Evolutionary conservation across 2,888 invertebrate genomes (phyloP), one percentile per base, ranked within the genome.

Genomic region (Homarus gammarus): DNA sequence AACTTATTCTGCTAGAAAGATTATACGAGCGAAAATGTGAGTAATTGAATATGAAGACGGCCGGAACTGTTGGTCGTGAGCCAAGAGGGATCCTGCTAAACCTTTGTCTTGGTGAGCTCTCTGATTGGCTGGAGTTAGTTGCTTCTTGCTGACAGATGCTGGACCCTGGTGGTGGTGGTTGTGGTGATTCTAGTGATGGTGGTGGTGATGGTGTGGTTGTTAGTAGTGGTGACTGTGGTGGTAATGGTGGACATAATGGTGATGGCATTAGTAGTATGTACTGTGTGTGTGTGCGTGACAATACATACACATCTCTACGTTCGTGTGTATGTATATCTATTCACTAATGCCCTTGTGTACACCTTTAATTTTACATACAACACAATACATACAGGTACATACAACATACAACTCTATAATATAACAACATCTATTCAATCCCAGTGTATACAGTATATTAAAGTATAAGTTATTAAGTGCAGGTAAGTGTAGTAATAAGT

Each of bases 291-390:
- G n/a, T n/a, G n/a, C n/a, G n/a, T n/a, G 22, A 31, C 1, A 18
- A 70, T 70, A 70, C 31, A 12, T 70, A 70, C 31, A 70, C 27
- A 70, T 70, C 18, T 70, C 18, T 70, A 70, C 27, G 27, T 70
- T n/a, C 27, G 27, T 70, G 27, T 70, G 27, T 70, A 70, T 70
- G 31, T 70, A 70, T 70, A 70, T 70, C 22, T 70, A 70, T 70
- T 27, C n/a, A n/a, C n/a, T n/a, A n/a, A n/a, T n/a, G n/a, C n/a
- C n/a, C n/a, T n/a, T n/a, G n/a, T n/a, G n/a, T n/a, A n/a, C n/a
- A n/a, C n/a, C n/a, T n/a, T n/a, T n/a, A n/a, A n/a, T n/a, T n/a
- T n/a, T n/a, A n/a, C n/a, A n/a, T n/a, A n/a, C n/a, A n/a, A n/a
- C n/a, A n/a, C n/a, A n/a, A n/a, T n/a, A n/a, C n/a, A n/a, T n/a